phyloP scores from a whole-genome alignment of 1,140 invertebrate species.

The Hirudo medicinalis region DNA sequence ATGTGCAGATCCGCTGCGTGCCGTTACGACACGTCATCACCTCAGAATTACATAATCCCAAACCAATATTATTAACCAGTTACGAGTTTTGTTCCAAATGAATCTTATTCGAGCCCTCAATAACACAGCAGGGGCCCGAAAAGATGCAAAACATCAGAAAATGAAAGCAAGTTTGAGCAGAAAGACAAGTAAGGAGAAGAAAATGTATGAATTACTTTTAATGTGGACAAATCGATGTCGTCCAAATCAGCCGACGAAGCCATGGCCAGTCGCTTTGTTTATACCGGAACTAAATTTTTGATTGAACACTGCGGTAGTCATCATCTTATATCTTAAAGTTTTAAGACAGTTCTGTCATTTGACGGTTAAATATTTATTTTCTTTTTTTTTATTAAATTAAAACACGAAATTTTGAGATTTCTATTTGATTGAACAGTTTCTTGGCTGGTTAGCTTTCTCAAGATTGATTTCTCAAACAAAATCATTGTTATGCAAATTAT shows the following conservation, averaged over 20 bases:
- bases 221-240: slow-evolving; percentile 8
- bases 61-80: background rate
- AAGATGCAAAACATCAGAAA: background rate
- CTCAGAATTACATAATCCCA: background rate
- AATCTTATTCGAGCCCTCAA: background rate
- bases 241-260: background rate
- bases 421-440: too few species aligned
- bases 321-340: background rate
- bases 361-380: background rate
- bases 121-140: background rate
- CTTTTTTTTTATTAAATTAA: background rate
- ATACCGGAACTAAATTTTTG: slow-evolving; percentile 1
- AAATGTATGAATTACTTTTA: background rate
- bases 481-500: too few species aligned
- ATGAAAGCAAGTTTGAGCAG: background rate
- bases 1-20: background rate
- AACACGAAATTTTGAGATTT: too few species aligned
- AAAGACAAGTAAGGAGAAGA: background rate
- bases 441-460: too few species aligned
- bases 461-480: too few species aligned
- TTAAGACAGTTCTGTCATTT: background rate
- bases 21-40: too few species aligned
- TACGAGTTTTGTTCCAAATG: background rate
- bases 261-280: background rate
- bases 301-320: background rate